phyloP scores from a whole-genome alignment of 2,113 vertebrate species.

The Zeus faber region DNA sequence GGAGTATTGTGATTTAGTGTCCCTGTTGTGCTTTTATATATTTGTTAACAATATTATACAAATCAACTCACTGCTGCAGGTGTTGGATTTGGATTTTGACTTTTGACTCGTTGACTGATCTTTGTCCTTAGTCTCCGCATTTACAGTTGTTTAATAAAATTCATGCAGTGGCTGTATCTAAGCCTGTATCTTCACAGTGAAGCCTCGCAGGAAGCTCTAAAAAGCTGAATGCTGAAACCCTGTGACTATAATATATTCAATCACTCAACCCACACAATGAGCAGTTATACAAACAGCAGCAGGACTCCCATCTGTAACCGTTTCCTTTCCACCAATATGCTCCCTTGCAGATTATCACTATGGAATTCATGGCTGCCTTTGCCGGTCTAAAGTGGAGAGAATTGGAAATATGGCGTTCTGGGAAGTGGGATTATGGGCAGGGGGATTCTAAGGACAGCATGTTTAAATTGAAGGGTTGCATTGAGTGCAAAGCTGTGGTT shows the following conservation, averaged over 20 bases:
- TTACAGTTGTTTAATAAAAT: too few species aligned
- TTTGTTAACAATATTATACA: too few species aligned
- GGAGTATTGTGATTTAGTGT: too few species aligned
- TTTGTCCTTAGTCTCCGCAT: too few species aligned
- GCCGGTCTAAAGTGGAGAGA: too few species aligned
- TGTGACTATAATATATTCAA: neutral
- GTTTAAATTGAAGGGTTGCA: neutral
- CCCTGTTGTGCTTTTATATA: too few species aligned
- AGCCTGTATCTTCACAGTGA: too few species aligned
- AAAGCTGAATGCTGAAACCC: neutral
- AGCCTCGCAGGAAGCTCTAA: too few species aligned
- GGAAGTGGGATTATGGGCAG: neutral
- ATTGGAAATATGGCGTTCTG: neutral
- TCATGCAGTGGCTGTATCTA: too few species aligned
- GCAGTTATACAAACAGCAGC: neutral
- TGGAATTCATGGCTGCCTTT: neutral
- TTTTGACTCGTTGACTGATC: too few species aligned
- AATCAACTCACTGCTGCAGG: too few species aligned
- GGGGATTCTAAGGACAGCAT: neutral
- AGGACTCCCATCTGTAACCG: neutral
- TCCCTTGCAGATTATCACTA: neutral
- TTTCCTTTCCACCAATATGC: slow-evolving; percentile 2
- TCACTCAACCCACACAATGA: neutral
- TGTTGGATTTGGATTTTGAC: too few species aligned
- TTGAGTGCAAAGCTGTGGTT: neutral